phyloP scores from a whole-genome alignment of 2,888 invertebrate genomes.

The Timandra comae region DNA sequence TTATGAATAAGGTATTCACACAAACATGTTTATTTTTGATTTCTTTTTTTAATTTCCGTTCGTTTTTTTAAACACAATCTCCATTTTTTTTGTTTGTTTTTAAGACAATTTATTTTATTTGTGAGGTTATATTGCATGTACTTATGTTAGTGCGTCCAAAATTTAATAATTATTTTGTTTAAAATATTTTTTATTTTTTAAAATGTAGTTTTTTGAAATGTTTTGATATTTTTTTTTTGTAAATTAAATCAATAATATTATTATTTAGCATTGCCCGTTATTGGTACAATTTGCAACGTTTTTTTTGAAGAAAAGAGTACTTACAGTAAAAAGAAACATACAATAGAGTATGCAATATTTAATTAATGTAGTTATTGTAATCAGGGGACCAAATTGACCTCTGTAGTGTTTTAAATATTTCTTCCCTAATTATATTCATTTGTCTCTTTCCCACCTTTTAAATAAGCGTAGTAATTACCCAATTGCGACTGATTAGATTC shows the following conservation, averaged over 20 bases:
- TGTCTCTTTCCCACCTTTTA: too few species aligned
- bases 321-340: slow-evolving; percentile 11
- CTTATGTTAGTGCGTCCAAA: slow-evolving; percentile 61
- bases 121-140: slow-evolving; percentile 44
- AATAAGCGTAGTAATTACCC: too few species aligned
- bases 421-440: not conserved
- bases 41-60: slow-evolving; percentile 2
- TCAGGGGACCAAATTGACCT: slow-evolving; percentile 41
- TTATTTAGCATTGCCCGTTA: slow-evolving; percentile 30
- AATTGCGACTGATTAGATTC: too few species aligned
- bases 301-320: slow-evolving; percentile 5
- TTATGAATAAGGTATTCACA: slow-evolving; percentile 8
- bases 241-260: slow-evolving; percentile 37
- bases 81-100: slow-evolving; percentile 3
- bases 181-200: slow-evolving; percentile 7
- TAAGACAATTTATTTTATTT: slow-evolving; percentile 28
- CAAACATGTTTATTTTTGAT: too few species aligned
- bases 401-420: slow-evolving; percentile 23
- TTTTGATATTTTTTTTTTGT: slow-evolving; percentile 25
- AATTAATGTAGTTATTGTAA: slow-evolving; percentile 18
- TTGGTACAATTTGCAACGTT: slow-evolving; percentile 30
- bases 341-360: slow-evolving; percentile 11
- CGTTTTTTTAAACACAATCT: slow-evolving; percentile 1
- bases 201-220: slow-evolving; percentile 9
- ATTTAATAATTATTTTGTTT: slow-evolving; percentile 19